Evolutionary conservation across 1,140 invertebrate genomes (phyloP).

Genomic region (Monochamus saltuarius): DNA sequence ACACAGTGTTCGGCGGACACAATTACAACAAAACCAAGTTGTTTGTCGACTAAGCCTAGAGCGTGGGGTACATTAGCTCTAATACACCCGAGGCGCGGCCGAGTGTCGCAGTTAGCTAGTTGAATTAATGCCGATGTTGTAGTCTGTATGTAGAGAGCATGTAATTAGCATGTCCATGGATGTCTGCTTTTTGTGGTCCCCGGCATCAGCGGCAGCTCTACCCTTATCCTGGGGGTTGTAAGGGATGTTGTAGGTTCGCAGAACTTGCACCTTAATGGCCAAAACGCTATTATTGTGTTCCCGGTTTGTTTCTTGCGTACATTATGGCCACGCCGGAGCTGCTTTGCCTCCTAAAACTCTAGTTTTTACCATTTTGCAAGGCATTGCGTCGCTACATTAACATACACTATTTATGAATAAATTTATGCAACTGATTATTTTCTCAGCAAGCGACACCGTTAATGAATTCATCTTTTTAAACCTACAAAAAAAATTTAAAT

Average conservation of each 20-base stretch:
- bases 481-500: too few species aligned
- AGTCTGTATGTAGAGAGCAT: slow-evolving; percentile 46
- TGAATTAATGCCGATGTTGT: slow-evolving; percentile 49
- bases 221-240: slow-evolving; percentile 39
- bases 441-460: too few species aligned
- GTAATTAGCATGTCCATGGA: slow-evolving; percentile 50
- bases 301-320: slow-evolving; percentile 27
- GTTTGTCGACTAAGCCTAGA: slow-evolving; percentile 44
- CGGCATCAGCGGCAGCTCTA: slow-evolving; percentile 33
- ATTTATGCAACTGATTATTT: too few species aligned
- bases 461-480: too few species aligned
- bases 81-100: slow-evolving; percentile 32
- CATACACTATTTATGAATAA: too few species aligned
- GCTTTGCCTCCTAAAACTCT: slow-evolving; percentile 5
- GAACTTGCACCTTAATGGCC: slow-evolving; percentile 28
- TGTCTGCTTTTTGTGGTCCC: slow-evolving; percentile 43
- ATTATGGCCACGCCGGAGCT: slow-evolving; percentile 22
- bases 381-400: too few species aligned
- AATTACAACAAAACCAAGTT: slow-evolving; percentile 48
- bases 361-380: too few species aligned
- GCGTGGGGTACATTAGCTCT: slow-evolving; percentile 43
- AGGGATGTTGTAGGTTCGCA: slow-evolving; percentile 20
- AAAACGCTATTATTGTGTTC: slow-evolving; percentile 26
- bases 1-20: slow-evolving; percentile 43
- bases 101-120: slow-evolving; percentile 44